phyloP scores from a whole-genome alignment of 1,140 invertebrate species.

The Parasteatoda tepidariorum region DNA sequence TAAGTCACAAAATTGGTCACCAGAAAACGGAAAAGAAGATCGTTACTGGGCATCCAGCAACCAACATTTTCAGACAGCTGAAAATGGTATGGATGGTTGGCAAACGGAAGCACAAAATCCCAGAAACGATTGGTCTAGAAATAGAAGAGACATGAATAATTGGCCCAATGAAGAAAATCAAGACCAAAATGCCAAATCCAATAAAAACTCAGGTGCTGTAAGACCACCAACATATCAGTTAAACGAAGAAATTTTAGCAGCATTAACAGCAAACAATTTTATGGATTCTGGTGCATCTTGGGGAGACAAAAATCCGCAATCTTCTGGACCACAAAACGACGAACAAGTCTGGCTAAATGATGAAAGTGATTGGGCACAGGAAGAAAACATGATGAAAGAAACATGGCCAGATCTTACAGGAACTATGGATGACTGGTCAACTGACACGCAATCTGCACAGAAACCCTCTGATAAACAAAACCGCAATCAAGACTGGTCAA shows the following conservation, averaged over 20 bases:
- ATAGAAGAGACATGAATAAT: neutral
- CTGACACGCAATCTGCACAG: neutral
- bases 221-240: neutral
- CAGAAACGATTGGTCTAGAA: neutral
- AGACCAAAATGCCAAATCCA: neutral
- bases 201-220: neutral
- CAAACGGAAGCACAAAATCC: too few relatives aligned
- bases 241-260: neutral
- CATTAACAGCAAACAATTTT: neutral
- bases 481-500: slow-evolving; percentile 6
- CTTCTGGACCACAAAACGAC: neutral
- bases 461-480: neutral
- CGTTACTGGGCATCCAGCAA: neutral
- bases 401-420: neutral
- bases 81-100: neutral
- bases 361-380: neutral
- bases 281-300: neutral
- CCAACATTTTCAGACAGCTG: neutral
- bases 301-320: neutral
- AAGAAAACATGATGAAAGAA: neutral
- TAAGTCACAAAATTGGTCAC: neutral
- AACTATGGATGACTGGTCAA: slow-evolving; percentile 11
- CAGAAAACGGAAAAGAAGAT: neutral
- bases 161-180: neutral
- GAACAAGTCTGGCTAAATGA: neutral